Conservation (phyloP, 2,113 vertebrate genomes). For the Pangasianodon hypophthalmus region DNA sequence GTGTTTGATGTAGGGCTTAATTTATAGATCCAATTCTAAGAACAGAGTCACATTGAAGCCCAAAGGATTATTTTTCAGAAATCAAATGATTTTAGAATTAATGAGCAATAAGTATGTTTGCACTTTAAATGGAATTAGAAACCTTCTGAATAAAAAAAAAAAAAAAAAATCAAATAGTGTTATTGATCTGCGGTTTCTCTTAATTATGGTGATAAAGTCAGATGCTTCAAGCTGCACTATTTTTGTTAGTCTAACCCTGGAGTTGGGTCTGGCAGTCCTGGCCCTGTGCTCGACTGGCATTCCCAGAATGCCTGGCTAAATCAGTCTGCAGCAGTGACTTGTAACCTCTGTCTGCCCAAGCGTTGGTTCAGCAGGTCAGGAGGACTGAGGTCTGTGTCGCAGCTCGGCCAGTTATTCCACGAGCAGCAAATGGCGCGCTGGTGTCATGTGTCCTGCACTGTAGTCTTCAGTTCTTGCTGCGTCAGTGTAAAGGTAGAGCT, state of each 20-base stretch:
- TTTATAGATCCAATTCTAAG: background rate
- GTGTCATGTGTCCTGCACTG: constrained; percentile 41
- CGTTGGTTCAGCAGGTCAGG: constrained; percentile 24
- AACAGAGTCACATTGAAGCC: background rate
- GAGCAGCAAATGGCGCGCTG: constrained; percentile 38
- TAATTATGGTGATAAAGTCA: background rate
- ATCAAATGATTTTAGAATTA: background rate
- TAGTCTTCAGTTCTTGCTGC: constrained; percentile 31
- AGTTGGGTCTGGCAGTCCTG: background rate
- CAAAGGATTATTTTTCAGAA: background rate
- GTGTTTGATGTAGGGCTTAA: background rate
- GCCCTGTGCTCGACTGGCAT: background rate
- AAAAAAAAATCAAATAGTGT: background rate
- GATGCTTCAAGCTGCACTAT: background rate
- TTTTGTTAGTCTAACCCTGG: background rate
- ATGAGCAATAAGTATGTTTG: constrained; percentile 11
- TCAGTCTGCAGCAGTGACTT: constrained; percentile 1
- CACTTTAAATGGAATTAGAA: constrained; percentile 2
- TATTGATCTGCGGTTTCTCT: background rate
- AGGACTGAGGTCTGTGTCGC: background rate
- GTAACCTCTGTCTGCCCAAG: background rate
- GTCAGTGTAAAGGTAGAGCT: constrained; percentile 33
- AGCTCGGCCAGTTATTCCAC: background rate
- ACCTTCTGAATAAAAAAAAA: background rate
- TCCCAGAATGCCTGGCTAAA: constrained; percentile 28